Evolutionary conservation across 2,888 invertebrate species (phyloP).

Genomic region (Drosophila pegasa): DNA sequence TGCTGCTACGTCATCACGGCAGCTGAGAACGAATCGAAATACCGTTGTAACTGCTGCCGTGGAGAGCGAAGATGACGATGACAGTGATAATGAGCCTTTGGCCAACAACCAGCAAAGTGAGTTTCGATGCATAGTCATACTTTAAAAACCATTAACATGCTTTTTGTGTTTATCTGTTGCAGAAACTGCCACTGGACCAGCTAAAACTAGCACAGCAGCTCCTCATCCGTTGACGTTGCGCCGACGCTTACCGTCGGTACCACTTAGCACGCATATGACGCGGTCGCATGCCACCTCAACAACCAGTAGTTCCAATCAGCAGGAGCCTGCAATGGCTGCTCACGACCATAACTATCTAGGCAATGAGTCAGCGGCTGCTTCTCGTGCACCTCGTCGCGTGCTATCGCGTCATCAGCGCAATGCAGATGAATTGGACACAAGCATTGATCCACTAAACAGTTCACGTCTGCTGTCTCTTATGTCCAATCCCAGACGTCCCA

Average conservation of each 20-base stretch:
- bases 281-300: slow-evolving; percentile 83
- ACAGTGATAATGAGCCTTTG: slow-evolving; percentile 83
- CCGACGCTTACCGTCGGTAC: slow-evolving; percentile 60
- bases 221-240: slow-evolving; percentile 75
- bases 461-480: slow-evolving; percentile 60
- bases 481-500: slow-evolving; percentile 76
- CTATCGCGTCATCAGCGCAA: slow-evolving; percentile 84
- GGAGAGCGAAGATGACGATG: slow-evolving; percentile 79
- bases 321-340: slow-evolving; percentile 54
- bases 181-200: slow-evolving; percentile 56
- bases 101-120: slow-evolving; percentile 81
- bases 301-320: slow-evolving; percentile 50
- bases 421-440: slow-evolving; percentile 83
- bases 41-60: slow-evolving; percentile 70
- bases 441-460: slow-evolving; percentile 75
- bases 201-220: slow-evolving; percentile 47
- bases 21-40: slow-evolving; percentile 84
- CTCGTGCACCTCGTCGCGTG: slow-evolving; percentile 81
- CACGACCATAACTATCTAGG: slow-evolving; percentile 84
- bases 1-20: slow-evolving; percentile 59
- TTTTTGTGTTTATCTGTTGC: background rate
- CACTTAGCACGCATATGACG: slow-evolving; percentile 77
- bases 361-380: slow-evolving; percentile 74
- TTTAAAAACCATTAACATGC: background rate
- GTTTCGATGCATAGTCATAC: slow-evolving; percentile 10